Evolutionary conservation across 2,797 vertebrate species (phyloP).

Genomic region (Notoglanidium macrostoma): DNA sequence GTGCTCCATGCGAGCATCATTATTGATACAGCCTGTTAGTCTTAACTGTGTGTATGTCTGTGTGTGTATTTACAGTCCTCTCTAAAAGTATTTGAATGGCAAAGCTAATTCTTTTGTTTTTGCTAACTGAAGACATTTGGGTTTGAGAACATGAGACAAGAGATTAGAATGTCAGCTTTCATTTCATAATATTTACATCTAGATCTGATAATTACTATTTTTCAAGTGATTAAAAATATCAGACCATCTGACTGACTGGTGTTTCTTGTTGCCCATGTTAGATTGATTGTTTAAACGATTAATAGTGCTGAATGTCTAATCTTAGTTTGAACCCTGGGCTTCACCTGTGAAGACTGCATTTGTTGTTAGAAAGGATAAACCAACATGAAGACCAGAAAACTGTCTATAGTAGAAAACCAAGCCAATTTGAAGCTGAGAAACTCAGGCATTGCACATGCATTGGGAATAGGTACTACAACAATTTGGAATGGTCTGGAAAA

Average conservation of each 20-base stretch:
- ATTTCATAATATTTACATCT: neutral
- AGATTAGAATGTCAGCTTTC: neutral
- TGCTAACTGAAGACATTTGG: neutral
- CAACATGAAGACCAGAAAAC: neutral
- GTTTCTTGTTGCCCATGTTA: no score
- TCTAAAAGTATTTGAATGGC: neutral
- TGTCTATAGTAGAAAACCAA: neutral
- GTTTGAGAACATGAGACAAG: neutral
- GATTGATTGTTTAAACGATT: neutral
- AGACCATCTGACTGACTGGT: no score
- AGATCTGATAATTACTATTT: neutral
- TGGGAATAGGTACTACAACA: neutral
- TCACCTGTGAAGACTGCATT: neutral
- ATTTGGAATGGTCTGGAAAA: neutral
- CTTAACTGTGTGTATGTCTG: conserved; percentile 57
- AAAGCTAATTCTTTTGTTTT: neutral
- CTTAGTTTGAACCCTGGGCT: neutral
- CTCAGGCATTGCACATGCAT: neutral
- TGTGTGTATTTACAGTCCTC: conserved; percentile 26
- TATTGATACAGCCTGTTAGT: conserved; percentile 59
- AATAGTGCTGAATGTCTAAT: neutral
- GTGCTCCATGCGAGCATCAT: conserved; percentile 57
- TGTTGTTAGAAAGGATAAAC: neutral
- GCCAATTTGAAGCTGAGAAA: neutral
- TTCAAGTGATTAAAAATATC: neutral